Evolutionary conservation across 2,113 vertebrate genomes (phyloP).

Genomic region (Aramus guarauna): DNA sequence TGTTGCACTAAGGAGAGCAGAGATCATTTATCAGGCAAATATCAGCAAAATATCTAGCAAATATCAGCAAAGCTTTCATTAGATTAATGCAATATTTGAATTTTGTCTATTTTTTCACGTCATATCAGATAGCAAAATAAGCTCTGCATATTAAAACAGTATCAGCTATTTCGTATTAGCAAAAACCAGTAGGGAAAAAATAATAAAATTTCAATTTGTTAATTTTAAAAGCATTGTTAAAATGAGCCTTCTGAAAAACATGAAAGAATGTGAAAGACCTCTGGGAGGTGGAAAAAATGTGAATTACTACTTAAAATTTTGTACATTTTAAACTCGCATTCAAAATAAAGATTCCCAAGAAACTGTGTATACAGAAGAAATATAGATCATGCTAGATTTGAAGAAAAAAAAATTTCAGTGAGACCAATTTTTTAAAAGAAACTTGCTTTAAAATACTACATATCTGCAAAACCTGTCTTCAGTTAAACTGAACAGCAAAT

Average conservation of each 20-base stretch:
- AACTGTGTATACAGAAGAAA: neutral
- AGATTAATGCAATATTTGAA: neutral
- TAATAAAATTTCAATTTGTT: neutral
- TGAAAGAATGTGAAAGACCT: fast-evolving
- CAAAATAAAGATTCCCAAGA: neutral
- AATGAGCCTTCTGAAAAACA: neutral
- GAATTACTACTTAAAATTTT: neutral
- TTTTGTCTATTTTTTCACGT: neutral
- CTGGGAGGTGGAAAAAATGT: neutral
- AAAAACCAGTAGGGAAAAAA: neutral
- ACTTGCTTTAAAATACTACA: neutral
- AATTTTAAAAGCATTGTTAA: neutral
- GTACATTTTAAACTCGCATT: neutral
- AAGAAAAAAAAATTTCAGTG: neutral
- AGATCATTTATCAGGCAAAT: neutral
- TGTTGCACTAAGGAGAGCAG: neutral
- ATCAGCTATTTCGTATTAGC: neutral
- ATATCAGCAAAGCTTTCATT: neutral
- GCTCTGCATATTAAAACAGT: neutral
- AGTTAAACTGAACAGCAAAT: neutral
- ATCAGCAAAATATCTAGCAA: neutral
- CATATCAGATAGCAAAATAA: neutral
- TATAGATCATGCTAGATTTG: neutral
- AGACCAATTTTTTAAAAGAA: neutral
- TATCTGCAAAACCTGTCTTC: neutral